phyloP scores from a whole-genome alignment of 2,888 invertebrate genomes.

The Colletes collaris region DNA sequence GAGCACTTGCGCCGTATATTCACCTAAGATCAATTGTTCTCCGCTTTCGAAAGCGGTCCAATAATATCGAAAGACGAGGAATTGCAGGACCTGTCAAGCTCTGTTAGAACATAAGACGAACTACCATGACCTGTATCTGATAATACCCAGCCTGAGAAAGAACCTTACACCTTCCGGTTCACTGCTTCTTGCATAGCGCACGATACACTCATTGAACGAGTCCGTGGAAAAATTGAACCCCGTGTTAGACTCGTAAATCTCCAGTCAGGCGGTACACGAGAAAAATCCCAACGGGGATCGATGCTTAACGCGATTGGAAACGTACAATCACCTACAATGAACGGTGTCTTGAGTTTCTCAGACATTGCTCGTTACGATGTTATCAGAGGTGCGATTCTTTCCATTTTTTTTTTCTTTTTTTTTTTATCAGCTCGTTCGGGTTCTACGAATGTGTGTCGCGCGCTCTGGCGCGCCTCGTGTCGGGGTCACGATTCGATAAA shows the following conservation, averaged over 20 bases:
- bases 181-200: slow-evolving; percentile 21
- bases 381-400: slow-evolving; percentile 4
- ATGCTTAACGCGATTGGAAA: slow-evolving; percentile 39
- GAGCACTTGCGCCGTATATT: too few relatives aligned
- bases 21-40: too few relatives aligned
- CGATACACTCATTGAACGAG: slow-evolving; percentile 28
- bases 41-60: too few relatives aligned
- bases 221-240: slow-evolving; percentile 24
- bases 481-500: slow-evolving; percentile 61
- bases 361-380: slow-evolving; percentile 30
- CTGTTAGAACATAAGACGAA: too few relatives aligned
- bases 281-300: slow-evolving; percentile 31
- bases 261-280: background rate
- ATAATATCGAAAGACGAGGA: too few relatives aligned
- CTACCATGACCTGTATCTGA: too few relatives aligned
- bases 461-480: slow-evolving; percentile 36
- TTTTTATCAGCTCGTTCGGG: slow-evolving; percentile 1
- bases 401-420: background rate
- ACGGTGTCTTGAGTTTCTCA: slow-evolving; percentile 3
- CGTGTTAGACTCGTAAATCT: slow-evolving; percentile 40
- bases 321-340: slow-evolving; percentile 35
- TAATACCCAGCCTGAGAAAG: background rate
- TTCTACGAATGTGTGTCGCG: slow-evolving; percentile 15
- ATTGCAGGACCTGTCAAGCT: too few relatives aligned
- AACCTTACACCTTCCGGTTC: slow-evolving; percentile 31